Base-by-base conservation (phyloP, 2,113 vertebrate genomes). In the Acanthisitta chloris region DNA sequence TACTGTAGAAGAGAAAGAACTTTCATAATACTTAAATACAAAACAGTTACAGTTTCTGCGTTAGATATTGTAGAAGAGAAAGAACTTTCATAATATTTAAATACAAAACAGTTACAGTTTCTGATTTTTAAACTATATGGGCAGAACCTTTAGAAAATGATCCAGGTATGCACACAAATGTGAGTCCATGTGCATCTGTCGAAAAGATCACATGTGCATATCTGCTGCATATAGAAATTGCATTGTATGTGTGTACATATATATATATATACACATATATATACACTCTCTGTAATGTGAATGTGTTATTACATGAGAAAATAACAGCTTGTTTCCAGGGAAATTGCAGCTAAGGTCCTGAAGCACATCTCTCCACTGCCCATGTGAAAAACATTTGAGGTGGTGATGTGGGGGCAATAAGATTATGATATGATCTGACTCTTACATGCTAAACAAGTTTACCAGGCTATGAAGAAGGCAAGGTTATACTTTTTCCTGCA, bases 271-370 rank as follows among this genome's bases (percentile, higher is more conserved):
- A 28, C 3, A 52, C 15, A 43, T 26, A 33, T 31, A 43, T 29
- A 42, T 1, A 69, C 13, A n/a, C 40, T 69, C 4, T 51, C 46
- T 81, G 12, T 12, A 67, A 59, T 13, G 55, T 8, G 2, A 38
- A 54, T 42, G 21, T 40, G 15, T 43, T 55, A 31, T 9, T 66
- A 12, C n/a, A 25, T 43, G 18, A 40, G 14, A 84, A 64, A 16
- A 33, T 36, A 91, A 70, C 19, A 54, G 12, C n/a, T 76, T 76
- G 33, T 80, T 88, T 82, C 40, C 86, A 91, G 11, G 43, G 65
- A 93, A 81, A 91, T 91, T 81, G 74, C 17, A 91, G 24, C 38
- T 67, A 55, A 81, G 9, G 28, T 66, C 36, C 64, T 77, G 67
- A 87, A 73, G 26, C 43, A 79, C 18, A 34, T 31, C 42, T 38